Evolutionary conservation across 2,113 vertebrate genomes (phyloP), one percentile per base, ranked within the genome.

Genomic region (Struthidea cinerea): DNA sequence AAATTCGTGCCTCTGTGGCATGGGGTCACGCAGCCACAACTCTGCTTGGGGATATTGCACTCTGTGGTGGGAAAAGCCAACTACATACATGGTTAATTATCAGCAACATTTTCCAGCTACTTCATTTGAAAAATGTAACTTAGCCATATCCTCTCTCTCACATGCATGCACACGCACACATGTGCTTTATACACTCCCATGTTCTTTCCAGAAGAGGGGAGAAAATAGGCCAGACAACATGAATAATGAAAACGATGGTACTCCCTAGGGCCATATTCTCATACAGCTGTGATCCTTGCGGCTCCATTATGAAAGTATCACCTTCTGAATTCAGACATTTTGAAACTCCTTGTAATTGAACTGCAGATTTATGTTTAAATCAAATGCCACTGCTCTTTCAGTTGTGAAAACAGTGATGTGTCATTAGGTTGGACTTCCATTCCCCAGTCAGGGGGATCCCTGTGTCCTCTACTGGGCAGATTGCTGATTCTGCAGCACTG

Each of bases 171-270:
- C 9, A 10, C 0, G 3, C 37, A 30, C 37, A 61, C 26, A 24
- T 3, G 24, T 44, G 49, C 7, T 2, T 2, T 9, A 7, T 52
- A 46, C 17, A 41, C 15, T 57, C 28, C 52, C 24, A 15, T 3
- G 15, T 8, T 73, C 79, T 91, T 86, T 73, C 28, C 76, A 86
- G 59, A 69, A 63, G 42, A 70, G 21, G 20, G 64, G 18, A 91
- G 60, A 92, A 96, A 93, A 94, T 61, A 94, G 90, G 87, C 76
- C 81, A 91, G 91, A 23, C 77, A 67, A 50, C 27, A 96, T 91
- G 87, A 94, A 93, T 95, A 95, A 93, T 91, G 64, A 91, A 94
- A 89, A 93, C 9, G 15, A 63, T 70, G 64, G 33, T 42, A 49
- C 55, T 91, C 91, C 73, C 84, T 35, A 32, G 73, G 81, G 95